Conservation (phyloP, 2,113 vertebrate species). For the Sturnira hondurensis region DNA sequence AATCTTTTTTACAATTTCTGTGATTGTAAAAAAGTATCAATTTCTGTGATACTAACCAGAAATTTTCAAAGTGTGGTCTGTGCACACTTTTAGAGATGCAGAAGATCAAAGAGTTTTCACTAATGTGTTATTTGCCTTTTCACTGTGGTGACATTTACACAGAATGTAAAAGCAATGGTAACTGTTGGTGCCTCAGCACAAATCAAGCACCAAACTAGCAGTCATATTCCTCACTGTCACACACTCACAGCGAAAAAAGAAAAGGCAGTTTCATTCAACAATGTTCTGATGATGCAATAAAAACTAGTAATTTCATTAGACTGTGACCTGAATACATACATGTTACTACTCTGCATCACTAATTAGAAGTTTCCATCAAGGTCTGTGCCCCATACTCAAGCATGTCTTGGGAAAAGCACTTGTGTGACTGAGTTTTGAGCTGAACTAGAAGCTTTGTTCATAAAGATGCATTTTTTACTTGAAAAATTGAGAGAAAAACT, state of each 20-base stretch:
- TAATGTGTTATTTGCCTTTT: neutral
- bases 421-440: neutral
- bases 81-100: neutral
- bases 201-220: neutral
- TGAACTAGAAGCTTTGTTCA: neutral
- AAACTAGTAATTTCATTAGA: neutral
- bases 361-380: neutral
- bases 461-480: neutral
- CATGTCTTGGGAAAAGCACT: neutral
- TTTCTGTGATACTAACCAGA: neutral
- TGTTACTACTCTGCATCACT: neutral
- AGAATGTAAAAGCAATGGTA: neutral
- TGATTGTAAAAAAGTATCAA: no score
- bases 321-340: neutral
- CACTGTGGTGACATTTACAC: neutral
- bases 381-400: neutral
- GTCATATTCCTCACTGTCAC: neutral
- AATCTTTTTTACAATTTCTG: neutral
- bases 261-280: neutral
- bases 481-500: neutral
- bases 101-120: neutral
- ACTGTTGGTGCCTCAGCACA: neutral
- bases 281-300: neutral
- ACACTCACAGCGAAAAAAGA: neutral
- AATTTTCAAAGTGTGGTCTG: neutral